These are phyloP conservation scores for Hylomyscus alleni DNA, from an alignment of 2,797 vertebrate species.

Conservation along the genomic window DNA sequence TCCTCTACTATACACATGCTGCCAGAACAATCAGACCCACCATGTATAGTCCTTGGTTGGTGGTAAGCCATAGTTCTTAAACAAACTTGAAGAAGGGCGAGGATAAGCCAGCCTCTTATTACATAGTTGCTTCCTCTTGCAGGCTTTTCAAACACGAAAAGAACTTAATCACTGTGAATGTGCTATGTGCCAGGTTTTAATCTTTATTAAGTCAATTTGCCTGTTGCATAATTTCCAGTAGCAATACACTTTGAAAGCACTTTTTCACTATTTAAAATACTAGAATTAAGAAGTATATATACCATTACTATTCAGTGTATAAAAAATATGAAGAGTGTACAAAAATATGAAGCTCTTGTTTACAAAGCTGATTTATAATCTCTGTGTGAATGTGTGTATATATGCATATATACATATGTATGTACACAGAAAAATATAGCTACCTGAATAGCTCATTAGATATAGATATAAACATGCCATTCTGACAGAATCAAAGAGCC, in stretches of 20 bases:
- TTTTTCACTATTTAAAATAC: background rate
- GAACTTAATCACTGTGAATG: conserved; percentile 32
- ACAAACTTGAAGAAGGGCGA: background rate
- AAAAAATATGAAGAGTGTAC: background rate
- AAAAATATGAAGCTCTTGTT: background rate
- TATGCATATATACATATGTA: background rate
- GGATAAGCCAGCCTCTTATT: conserved; percentile 18
- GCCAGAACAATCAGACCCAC: too few relatives aligned
- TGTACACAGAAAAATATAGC: background rate
- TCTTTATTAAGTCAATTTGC: conserved; percentile 35
- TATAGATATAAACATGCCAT: background rate
- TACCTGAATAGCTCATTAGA: background rate
- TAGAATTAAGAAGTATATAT: conserved; percentile 18
- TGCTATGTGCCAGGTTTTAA: background rate
- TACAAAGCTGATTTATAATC: background rate
- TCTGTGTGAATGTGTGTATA: background rate
- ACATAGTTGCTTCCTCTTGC: background rate
- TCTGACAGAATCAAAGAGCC: background rate
- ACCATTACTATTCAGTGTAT: background rate
- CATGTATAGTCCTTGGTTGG: too few relatives aligned
- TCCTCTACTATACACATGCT: too few relatives aligned
- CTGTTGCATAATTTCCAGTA: conserved; percentile 21
- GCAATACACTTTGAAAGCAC: background rate
- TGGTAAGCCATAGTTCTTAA: conserved; percentile 8
- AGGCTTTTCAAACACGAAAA: conserved; percentile 8